Evolutionary conservation across 2,113 vertebrate genomes (phyloP).

Genomic region (Periophthalmus modestus): DNA sequence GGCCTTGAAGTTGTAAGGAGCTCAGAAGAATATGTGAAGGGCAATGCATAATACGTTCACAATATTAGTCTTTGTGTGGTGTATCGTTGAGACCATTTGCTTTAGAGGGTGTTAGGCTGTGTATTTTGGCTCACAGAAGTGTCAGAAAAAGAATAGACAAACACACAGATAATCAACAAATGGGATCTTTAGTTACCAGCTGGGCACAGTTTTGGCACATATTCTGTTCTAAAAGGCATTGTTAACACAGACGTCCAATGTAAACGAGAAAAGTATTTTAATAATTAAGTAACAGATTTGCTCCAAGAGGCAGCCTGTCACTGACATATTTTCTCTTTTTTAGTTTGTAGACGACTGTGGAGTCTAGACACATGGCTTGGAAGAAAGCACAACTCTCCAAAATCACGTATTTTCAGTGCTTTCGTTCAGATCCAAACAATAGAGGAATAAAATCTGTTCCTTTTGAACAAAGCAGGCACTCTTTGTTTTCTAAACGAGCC

Average conservation of each 20-base stretch:
- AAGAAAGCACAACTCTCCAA: constrained; percentile 66
- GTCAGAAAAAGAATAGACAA: constrained; percentile 60
- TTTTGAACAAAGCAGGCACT: constrained; percentile 58
- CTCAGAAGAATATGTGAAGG: constrained; percentile 54
- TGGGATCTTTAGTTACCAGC: constrained; percentile 66
- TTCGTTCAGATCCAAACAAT: constrained; percentile 68
- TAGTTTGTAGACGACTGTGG: constrained; percentile 37
- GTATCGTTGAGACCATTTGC: constrained; percentile 32
- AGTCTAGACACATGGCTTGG: constrained; percentile 55
- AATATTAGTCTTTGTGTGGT: constrained; percentile 23
- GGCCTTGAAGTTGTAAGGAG: constrained; percentile 49
- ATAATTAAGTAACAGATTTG: constrained; percentile 34
- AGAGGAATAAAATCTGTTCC: constrained; percentile 61
- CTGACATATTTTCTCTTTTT: constrained; percentile 42
- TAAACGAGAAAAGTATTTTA: constrained; percentile 53
- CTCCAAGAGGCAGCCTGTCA: constrained; percentile 45
- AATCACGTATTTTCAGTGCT: constrained; percentile 68
- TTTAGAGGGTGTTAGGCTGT: constrained; percentile 37
- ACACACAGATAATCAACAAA: constrained; percentile 66
- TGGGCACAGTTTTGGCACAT: constrained; percentile 56
- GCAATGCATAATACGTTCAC: constrained; percentile 40
- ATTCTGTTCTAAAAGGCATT: constrained; percentile 52
- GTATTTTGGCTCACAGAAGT: constrained; percentile 50
- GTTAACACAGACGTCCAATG: constrained; percentile 53
- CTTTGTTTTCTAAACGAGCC: constrained; percentile 39